phyloP scores from a whole-genome alignment of 2,888 invertebrate genomes.

The Ochlodes sylvanus region DNA sequence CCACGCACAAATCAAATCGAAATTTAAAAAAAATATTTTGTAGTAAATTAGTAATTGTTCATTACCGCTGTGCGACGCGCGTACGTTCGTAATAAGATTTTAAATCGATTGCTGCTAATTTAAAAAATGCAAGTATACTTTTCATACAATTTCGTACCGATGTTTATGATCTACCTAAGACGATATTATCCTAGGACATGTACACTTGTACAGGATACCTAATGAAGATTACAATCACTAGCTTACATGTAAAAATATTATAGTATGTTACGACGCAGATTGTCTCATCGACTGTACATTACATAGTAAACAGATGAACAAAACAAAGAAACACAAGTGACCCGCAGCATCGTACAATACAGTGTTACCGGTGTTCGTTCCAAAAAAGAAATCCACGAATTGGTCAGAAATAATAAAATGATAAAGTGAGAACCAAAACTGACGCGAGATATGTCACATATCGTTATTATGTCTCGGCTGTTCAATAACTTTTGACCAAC shows the following conservation, averaged over 20 bases:
- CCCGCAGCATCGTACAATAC: neutral
- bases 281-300: conserved; percentile 11
- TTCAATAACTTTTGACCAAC: no score
- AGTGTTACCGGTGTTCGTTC: neutral
- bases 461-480: no score
- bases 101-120: no score
- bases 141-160: neutral
- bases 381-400: neutral
- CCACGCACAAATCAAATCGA: neutral
- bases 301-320: neutral
- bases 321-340: neutral
- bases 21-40: neutral
- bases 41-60: no score
- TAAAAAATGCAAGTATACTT: no score
- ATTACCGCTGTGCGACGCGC: no score
- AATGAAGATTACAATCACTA: neutral
- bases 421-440: no score
- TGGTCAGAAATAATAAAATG: no score
- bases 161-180: neutral
- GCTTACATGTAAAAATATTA: conserved; percentile 3
- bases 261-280: neutral
- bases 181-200: neutral
- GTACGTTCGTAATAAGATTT: no score
- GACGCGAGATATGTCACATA: no score
- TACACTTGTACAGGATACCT: neutral